These are phyloP conservation scores for Astyanax mexicanus DNA, from an alignment of 2,797 vertebrate species.

Conservation along the genomic window DNA sequence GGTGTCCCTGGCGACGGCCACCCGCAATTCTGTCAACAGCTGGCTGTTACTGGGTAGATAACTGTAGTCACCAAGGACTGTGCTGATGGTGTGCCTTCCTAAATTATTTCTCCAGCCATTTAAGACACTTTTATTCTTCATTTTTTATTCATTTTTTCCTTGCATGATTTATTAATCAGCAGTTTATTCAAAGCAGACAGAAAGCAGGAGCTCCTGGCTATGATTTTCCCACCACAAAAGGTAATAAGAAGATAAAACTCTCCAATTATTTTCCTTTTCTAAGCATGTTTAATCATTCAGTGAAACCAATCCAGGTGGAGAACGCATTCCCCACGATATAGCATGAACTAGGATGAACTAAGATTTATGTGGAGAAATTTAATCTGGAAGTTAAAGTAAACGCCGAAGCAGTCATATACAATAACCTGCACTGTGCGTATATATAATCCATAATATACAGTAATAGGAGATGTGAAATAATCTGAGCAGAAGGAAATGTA, in stretches of 20 bases:
- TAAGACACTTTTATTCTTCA: neutral
- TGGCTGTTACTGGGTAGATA: neutral
- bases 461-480: too few species aligned
- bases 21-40: neutral
- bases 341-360: neutral
- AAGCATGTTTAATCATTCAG: neutral
- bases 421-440: too few species aligned
- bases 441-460: too few species aligned
- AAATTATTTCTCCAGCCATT: neutral
- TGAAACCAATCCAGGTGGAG: neutral
- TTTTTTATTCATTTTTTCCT: slow-evolving; percentile 13
- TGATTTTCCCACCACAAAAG: neutral
- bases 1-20: neutral
- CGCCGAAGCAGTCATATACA: neutral
- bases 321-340: neutral
- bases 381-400: neutral
- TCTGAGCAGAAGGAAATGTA: too few species aligned
- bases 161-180: slow-evolving; percentile 28
- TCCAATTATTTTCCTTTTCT: neutral
- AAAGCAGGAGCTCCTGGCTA: neutral
- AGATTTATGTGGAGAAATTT: neutral
- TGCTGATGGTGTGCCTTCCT: neutral
- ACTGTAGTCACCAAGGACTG: neutral
- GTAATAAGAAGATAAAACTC: neutral
- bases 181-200: slow-evolving; percentile 1